These are phyloP conservation scores for Latheticus oryzae DNA, from an alignment of 2,888 invertebrate species.

Conservation along the genomic window DNA sequence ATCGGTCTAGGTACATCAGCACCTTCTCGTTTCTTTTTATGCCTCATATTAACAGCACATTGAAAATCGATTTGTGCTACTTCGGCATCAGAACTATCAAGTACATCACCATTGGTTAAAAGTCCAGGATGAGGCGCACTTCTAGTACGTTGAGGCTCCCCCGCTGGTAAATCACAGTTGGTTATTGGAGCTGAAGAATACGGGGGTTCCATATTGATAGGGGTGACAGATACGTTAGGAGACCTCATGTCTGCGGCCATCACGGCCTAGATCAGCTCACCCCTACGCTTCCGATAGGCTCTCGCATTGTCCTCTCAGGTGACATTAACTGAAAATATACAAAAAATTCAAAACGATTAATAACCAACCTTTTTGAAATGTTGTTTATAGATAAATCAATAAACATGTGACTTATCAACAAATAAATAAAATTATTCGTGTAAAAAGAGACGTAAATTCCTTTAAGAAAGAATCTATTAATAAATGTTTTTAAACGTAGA, in stretches of 20 bases:
- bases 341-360: constrained; percentile 24
- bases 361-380: too few species aligned
- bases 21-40: constrained; percentile 60
- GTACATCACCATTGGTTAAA: constrained; percentile 57
- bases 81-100: constrained; percentile 82
- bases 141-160: constrained; percentile 52
- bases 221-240: constrained; percentile 81
- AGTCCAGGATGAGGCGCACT: constrained; percentile 49
- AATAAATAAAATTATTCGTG: too few species aligned
- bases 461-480: too few species aligned
- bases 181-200: constrained; percentile 42
- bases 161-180: constrained; percentile 41
- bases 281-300: constrained; percentile 49
- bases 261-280: constrained; percentile 62
- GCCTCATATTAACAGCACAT: constrained; percentile 60
- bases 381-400: too few species aligned
- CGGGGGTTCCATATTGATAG: constrained; percentile 74
- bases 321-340: constrained; percentile 49
- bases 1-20: constrained; percentile 75
- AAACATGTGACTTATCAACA: too few species aligned
- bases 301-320: constrained; percentile 47
- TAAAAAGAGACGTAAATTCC: too few species aligned
- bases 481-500: too few species aligned
- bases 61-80: constrained; percentile 83
- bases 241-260: constrained; percentile 65